These are phyloP conservation scores for rabbit (Oryctolagus cuniculus) DNA, from an alignment of 2,113 vertebrate species.

Conservation along the genomic window mOryCun1.1 NC_091436.1:23695001-23695500, in stretches of 20 bases:
- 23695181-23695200: constrained; percentile 21
- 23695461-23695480: constrained; percentile 90
- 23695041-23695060: background rate
- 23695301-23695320: constrained; percentile 57
- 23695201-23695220: background rate
- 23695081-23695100: background rate
- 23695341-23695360: constrained; percentile 52
- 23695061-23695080: constrained; percentile 42
- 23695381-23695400: constrained; percentile 67
- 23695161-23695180: background rate
- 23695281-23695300: constrained; percentile 3
- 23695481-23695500: constrained; percentile 91
- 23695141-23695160: background rate
- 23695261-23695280: background rate
- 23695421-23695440: constrained; percentile 93
- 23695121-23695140: background rate
- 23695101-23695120: constrained; percentile 46
- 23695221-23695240: background rate
- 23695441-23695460: constrained; percentile 90
- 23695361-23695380: constrained; percentile 57
- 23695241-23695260: background rate
- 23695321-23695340: constrained; percentile 70
- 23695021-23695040: background rate
- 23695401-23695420: constrained; percentile 87
- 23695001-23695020: background rate